A percentile compares a stretch with the other conserved stretches of the same genome.
Evolutionary conservation across 2,888 invertebrate genomes (phyloP).

Genomic region (Eutolmus rufibarbis): DNA sequence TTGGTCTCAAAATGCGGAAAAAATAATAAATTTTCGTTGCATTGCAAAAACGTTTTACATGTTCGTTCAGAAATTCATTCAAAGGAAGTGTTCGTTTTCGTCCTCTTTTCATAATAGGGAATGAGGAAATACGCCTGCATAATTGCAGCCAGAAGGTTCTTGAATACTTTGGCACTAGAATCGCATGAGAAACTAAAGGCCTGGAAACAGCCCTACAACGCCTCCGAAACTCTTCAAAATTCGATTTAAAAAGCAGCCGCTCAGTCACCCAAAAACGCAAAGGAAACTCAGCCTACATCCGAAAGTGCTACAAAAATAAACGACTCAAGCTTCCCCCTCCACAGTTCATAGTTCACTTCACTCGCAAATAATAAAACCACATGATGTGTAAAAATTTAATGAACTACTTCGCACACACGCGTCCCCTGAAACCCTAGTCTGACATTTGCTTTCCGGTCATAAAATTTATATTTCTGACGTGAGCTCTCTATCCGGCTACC

Average conservation of each 20-base stretch:
- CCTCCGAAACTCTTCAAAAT: neutral
- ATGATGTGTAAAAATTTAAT: conserved; percentile 29
- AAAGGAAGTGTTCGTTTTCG: neutral
- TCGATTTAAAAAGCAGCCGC: neutral
- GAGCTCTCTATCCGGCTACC: neutral
- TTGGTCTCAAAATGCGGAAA: neutral
- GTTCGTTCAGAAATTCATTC: neutral
- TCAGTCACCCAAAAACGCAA: neutral
- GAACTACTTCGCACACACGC: conserved; percentile 3
- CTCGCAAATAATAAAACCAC: conserved; percentile 23
- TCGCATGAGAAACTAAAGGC: neutral
- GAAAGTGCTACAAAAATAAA: conserved; percentile 17
- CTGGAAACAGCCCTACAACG: neutral
- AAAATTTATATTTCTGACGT: conserved; percentile 9
- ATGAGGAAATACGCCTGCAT: neutral
- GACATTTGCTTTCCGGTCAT: neutral
- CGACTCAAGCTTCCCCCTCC: neutral
- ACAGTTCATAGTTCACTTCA: conserved; percentile 15
- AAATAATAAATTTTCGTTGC: neutral
- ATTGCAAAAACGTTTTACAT: neutral
- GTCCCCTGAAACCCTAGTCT: neutral
- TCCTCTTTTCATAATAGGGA: neutral
- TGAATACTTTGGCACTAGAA: neutral
- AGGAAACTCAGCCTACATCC: neutral
- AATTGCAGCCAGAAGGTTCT: neutral